phyloP scores from a whole-genome alignment of 2,888 invertebrate species.

The Operophtera brumata region DNA sequence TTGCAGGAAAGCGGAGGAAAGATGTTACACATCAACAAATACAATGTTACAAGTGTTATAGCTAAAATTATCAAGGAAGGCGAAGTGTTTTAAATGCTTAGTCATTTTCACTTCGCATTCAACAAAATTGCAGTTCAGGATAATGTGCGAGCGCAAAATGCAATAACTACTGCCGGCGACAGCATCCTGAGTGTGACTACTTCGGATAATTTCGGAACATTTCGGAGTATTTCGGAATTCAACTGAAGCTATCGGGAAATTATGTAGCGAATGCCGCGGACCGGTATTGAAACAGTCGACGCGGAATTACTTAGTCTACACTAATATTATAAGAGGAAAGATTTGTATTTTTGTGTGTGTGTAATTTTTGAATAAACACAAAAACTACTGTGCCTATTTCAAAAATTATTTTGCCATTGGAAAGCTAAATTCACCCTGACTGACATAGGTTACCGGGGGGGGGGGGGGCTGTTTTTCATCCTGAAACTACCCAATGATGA shows the following conservation, averaged over 20 bases:
- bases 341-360: no score
- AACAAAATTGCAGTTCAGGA: constrained; percentile 17
- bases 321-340: no score
- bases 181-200: constrained; percentile 28
- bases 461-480: no score
- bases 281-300: constrained; percentile 12
- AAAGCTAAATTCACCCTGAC: no score
- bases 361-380: no score
- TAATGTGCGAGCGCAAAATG: constrained; percentile 38
- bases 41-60: no score
- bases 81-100: constrained; percentile 10
- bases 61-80: background rate
- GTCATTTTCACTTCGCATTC: constrained; percentile 18
- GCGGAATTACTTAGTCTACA: background rate
- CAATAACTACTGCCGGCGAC: constrained; percentile 40
- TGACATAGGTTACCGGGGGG: no score
- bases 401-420: no score
- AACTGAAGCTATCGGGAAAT: constrained; percentile 29
- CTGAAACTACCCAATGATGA: no score
- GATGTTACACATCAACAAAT: no score
- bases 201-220: constrained; percentile 15
- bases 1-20: no score
- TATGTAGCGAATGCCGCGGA: constrained; percentile 17
- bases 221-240: constrained; percentile 17
- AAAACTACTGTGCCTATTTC: no score